Percentiles rank a stretch among this genome's conserved stretches.
phyloP scores from a whole-genome alignment of 2,888 invertebrate genomes.

The Cylindroiulus punctatus region DNA sequence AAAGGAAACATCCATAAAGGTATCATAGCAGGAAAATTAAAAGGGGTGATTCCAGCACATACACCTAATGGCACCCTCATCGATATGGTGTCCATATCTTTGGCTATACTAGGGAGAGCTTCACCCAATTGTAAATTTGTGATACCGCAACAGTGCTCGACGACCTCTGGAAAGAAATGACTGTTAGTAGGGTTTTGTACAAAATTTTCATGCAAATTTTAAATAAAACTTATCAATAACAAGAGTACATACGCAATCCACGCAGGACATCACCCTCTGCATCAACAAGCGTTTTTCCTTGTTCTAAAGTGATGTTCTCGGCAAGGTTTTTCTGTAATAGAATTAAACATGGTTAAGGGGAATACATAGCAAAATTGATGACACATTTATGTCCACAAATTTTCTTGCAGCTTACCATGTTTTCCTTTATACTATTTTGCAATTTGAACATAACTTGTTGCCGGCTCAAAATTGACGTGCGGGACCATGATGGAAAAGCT shows the following conservation, averaged over 20 bases:
- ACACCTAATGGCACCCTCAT: constrained; percentile 93
- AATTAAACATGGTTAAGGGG: no score
- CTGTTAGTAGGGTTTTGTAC: neutral
- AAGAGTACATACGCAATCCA: constrained; percentile 85
- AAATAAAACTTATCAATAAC: constrained; percentile 55
- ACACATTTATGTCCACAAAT: no score
- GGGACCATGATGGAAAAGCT: constrained; percentile 85
- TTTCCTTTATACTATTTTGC: constrained; percentile 85
- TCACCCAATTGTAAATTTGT: constrained; percentile 94
- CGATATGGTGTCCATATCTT: constrained; percentile 95
- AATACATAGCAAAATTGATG: no score
- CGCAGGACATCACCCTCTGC: constrained; percentile 98
- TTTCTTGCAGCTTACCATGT: no score
- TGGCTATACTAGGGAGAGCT: constrained; percentile 84
- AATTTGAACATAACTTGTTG: constrained; percentile 92
- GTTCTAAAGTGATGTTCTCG: constrained; percentile 90
- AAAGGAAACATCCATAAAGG: constrained; percentile 88
- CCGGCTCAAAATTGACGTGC: constrained; percentile 88
- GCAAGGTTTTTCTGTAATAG: constrained; percentile 79
- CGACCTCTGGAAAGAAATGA: constrained; percentile 78
- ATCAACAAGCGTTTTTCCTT: constrained; percentile 96
- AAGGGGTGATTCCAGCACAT: constrained; percentile 95
- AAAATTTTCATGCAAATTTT: neutral
- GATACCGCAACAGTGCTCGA: constrained; percentile 95
- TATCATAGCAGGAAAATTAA: constrained; percentile 99